Evolutionary conservation across 2,888 invertebrate genomes (phyloP).

Genomic region (Andrena fulva): DNA sequence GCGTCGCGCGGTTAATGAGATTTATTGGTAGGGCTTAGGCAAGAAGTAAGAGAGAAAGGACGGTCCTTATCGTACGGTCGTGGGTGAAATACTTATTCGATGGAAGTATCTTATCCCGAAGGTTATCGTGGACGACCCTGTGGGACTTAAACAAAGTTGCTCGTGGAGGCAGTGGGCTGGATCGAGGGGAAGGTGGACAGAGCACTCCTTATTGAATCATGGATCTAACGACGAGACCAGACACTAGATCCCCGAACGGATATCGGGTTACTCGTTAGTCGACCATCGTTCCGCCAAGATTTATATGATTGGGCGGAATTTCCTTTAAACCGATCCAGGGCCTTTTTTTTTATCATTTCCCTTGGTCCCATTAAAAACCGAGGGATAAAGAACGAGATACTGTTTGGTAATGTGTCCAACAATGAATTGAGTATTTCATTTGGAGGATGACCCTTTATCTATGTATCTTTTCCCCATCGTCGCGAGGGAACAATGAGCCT

Average conservation of each 20-base stretch:
- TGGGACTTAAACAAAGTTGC: constrained; percentile 77
- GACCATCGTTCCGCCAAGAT: constrained; percentile 66
- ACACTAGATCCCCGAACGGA: constrained; percentile 73
- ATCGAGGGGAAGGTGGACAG: constrained; percentile 45
- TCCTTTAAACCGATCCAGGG: constrained; percentile 60
- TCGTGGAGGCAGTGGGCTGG: constrained; percentile 25
- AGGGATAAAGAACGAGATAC: neutral
- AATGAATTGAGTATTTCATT: neutral
- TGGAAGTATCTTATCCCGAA: constrained; percentile 73
- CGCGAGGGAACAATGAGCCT: too few relatives aligned
- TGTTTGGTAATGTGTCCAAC: constrained; percentile 23
- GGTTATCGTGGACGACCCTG: constrained; percentile 76
- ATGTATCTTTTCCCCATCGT: neutral
- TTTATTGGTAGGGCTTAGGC: constrained; percentile 67
- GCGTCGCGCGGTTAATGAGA: constrained; percentile 65
- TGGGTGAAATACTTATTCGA: constrained; percentile 73
- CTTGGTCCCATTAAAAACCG: neutral
- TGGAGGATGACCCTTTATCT: neutral
- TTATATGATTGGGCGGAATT: constrained; percentile 75
- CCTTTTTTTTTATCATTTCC: constrained; percentile 7
- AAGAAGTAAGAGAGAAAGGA: constrained; percentile 61
- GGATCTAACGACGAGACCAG: constrained; percentile 73
- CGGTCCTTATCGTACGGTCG: constrained; percentile 72
- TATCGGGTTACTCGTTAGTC: constrained; percentile 77
- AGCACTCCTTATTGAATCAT: constrained; percentile 76